A percentile compares a stretch with the other conserved stretches of the same genome.
These are phyloP conservation scores for Cosmia trapezina DNA, from an alignment of 2,888 invertebrate species.

Conservation along the genomic window DNA sequence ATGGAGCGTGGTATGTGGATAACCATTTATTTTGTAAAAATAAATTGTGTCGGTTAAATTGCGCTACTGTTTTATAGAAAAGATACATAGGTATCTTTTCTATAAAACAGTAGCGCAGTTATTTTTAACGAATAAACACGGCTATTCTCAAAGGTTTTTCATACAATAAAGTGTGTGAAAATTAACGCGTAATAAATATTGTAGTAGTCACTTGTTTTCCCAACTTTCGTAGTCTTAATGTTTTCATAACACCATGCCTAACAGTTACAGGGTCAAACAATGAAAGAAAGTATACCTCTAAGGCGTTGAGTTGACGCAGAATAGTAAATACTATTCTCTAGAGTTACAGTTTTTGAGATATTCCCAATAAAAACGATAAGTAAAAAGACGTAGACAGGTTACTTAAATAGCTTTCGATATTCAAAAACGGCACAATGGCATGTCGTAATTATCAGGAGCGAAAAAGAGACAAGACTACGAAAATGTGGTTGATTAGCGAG, in stretches of 20 bases:
- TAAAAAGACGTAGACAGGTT: too few relatives aligned
- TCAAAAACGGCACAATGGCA: too few relatives aligned
- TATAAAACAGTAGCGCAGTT: too few relatives aligned
- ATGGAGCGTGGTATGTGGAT: constrained; percentile 76
- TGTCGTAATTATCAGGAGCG: too few relatives aligned
- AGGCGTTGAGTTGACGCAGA: background rate
- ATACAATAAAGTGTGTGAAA: constrained; percentile 1
- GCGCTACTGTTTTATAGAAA: constrained; percentile 36
- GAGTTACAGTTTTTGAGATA: background rate
- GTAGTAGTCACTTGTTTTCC: background rate
- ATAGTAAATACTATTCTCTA: background rate
- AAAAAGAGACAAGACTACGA: too few relatives aligned
- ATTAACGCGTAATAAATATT: background rate
- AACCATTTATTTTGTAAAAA: constrained; percentile 68
- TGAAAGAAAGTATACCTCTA: too few relatives aligned
- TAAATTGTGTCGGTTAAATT: constrained; percentile 63
- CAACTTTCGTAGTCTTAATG: background rate
- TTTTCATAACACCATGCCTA: background rate
- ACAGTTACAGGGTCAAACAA: background rate
- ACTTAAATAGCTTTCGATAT: too few relatives aligned
- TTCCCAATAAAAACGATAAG: background rate
- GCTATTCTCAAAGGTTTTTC: background rate
- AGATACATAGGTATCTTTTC: too few relatives aligned
- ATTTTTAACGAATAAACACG: background rate
- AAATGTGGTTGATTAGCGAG: too few relatives aligned